Evolutionary conservation across 2,797 vertebrate genomes (phyloP).

Genomic region (Poeciliopsis turneri): DNA sequence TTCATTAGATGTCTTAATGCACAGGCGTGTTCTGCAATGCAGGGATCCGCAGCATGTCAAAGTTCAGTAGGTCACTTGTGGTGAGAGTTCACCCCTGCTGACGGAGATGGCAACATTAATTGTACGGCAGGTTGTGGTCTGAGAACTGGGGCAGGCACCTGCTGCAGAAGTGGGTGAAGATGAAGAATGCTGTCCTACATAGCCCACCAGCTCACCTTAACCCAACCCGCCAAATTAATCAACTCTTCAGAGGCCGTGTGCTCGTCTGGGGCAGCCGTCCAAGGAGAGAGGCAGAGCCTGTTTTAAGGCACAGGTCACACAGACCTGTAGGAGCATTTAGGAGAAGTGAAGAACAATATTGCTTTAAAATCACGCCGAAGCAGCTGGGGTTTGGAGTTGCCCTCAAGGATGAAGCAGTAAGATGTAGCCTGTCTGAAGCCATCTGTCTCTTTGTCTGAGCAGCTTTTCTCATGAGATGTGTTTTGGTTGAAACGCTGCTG

Average conservation of each 20-base stretch:
- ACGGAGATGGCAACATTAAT: constrained; percentile 74
- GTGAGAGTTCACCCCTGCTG: constrained; percentile 52
- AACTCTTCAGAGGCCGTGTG: constrained; percentile 73
- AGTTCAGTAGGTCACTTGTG: constrained; percentile 29
- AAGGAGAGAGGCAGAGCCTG: constrained; percentile 45
- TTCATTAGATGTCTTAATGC: background rate
- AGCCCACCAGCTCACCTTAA: constrained; percentile 77
- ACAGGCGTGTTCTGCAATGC: constrained; percentile 12
- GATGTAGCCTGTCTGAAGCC: constrained; percentile 63
- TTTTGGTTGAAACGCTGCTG: constrained; percentile 65
- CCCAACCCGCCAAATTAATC: constrained; percentile 76
- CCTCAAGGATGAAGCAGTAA: constrained; percentile 58
- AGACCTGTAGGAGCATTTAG: constrained; percentile 58
- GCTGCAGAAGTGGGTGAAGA: constrained; percentile 84
- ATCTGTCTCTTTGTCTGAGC: constrained; percentile 72
- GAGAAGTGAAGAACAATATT: constrained; percentile 33
- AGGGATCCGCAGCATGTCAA: constrained; percentile 42
- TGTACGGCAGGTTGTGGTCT: constrained; percentile 67
- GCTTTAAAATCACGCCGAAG: constrained; percentile 9
- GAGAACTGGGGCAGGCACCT: constrained; percentile 84
- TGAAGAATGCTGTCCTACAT: constrained; percentile 84
- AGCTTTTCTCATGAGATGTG: constrained; percentile 61
- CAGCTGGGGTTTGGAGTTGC: constrained; percentile 48
- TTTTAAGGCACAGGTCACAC: constrained; percentile 70
- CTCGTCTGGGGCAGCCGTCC: constrained; percentile 72